Evolutionary conservation across 2,888 invertebrate genomes (phyloP).

Genomic region (Hypercompe scribonia): DNA sequence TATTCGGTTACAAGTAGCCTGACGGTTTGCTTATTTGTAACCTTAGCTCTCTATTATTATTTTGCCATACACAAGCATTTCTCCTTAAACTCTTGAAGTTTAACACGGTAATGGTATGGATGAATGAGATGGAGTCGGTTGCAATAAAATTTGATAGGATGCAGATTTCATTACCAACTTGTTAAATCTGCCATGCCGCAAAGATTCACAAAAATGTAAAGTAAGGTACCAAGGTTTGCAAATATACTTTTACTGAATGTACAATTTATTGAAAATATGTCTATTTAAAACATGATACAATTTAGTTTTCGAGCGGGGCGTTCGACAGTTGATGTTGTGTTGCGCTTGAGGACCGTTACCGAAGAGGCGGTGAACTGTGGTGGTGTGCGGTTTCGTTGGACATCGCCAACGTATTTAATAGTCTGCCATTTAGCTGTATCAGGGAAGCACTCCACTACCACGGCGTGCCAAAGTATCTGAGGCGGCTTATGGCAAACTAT

Average conservation of each 20-base stretch:
- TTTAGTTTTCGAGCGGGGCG: no score
- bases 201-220: not conserved
- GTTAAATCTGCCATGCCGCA: not conserved
- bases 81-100: not conserved
- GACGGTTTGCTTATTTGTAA: not conserved
- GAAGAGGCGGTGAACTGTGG: no score
- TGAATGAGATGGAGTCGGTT: not conserved
- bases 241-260: not conserved
- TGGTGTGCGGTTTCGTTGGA: no score
- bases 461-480: no score
- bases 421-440: no score
- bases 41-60: not conserved
- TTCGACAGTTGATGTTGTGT: no score
- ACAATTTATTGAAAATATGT: constrained; percentile 3
- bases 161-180: not conserved
- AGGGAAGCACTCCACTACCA: no score
- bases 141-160: not conserved
- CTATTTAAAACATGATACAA: constrained; percentile 32
- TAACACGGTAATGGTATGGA: not conserved
- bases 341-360: no score
- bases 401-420: no score
- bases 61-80: not conserved
- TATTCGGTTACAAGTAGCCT: not conserved
- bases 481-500: no score
- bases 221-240: not conserved